Conservation (phyloP, 2,113 vertebrate species). For the Protobothrops flavoviridis region DNA sequence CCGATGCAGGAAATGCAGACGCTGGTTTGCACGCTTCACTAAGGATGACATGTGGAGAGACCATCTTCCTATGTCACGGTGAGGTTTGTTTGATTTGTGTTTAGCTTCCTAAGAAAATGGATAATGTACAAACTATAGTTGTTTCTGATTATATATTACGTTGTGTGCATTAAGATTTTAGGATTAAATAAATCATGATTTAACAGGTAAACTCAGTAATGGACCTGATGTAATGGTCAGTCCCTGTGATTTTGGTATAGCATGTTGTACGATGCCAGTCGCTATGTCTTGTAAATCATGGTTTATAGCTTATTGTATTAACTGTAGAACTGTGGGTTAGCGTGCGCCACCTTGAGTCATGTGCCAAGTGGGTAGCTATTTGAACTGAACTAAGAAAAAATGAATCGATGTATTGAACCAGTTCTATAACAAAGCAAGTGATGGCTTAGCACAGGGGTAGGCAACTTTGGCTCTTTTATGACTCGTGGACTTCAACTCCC, state of each 20-base stretch:
- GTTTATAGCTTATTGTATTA: neutral
- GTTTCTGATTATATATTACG: neutral
- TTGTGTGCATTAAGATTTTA: neutral
- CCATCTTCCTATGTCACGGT: neutral
- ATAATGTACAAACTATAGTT: neutral
- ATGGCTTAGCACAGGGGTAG: neutral
- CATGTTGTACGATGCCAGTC: neutral
- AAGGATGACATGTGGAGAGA: too few species aligned
- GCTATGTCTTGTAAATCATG: neutral
- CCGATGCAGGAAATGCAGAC: too few species aligned
- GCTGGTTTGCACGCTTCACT: too few species aligned
- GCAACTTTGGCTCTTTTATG: too few species aligned
- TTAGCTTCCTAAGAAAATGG: neutral
- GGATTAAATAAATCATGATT: neutral
- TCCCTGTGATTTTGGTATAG: neutral
- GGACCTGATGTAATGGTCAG: neutral
- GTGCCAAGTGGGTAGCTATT: neutral
- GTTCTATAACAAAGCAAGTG: neutral
- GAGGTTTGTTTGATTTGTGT: neutral
- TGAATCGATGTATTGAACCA: neutral
- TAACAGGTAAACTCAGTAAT: neutral
- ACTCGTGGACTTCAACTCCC: too few species aligned
- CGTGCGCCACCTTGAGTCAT: neutral
- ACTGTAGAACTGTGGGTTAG: neutral
- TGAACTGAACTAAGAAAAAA: neutral